These are phyloP conservation scores for Misgurnus anguillicaudatus DNA, from an alignment of 2,113 vertebrate species.

Conservation along the genomic window DNA sequence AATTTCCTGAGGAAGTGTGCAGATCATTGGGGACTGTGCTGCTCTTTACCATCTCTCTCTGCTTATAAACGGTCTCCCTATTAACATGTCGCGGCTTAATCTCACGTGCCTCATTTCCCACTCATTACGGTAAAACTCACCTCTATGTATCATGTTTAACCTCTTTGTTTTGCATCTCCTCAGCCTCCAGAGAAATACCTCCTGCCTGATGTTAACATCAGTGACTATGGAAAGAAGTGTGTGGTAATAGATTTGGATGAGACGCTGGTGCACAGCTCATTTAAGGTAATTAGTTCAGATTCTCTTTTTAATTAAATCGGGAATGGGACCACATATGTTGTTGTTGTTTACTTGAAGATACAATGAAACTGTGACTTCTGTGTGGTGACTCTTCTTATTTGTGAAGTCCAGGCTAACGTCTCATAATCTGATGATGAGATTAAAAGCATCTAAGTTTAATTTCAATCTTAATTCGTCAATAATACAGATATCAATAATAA, in stretches of 20 bases:
- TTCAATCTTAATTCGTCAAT: too few species aligned
- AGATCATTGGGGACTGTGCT: neutral
- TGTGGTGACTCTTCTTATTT: too few species aligned
- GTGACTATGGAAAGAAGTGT: slow-evolving; percentile 96
- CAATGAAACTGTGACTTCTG: neutral
- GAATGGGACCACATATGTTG: neutral
- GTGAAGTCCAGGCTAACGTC: too few species aligned
- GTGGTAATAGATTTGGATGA: slow-evolving; percentile 99
- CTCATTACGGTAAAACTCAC: slow-evolving; percentile 50
- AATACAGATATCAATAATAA: too few species aligned
- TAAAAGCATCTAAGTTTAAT: too few species aligned
- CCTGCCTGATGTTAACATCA: slow-evolving; percentile 93
- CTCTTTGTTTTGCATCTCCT: slow-evolving; percentile 37
- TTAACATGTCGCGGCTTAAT: neutral
- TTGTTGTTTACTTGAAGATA: neutral
- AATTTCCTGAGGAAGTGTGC: slow-evolving; percentile 19
- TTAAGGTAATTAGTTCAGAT: slow-evolving; percentile 82
- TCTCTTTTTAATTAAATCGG: neutral
- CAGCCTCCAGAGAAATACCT: slow-evolving; percentile 97
- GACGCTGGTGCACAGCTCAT: slow-evolving; percentile 98
- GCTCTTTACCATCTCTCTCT: neutral
- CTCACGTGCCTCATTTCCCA: slow-evolving; percentile 52
- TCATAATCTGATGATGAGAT: too few species aligned
- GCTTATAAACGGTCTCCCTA: neutral
- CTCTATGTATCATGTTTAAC: neutral